A percentile compares a stretch with the other conserved stretches of the same genome.
Evolutionary conservation across 1,140 invertebrate species (phyloP).

Genomic region (Drosophila sturtevanti): DNA sequence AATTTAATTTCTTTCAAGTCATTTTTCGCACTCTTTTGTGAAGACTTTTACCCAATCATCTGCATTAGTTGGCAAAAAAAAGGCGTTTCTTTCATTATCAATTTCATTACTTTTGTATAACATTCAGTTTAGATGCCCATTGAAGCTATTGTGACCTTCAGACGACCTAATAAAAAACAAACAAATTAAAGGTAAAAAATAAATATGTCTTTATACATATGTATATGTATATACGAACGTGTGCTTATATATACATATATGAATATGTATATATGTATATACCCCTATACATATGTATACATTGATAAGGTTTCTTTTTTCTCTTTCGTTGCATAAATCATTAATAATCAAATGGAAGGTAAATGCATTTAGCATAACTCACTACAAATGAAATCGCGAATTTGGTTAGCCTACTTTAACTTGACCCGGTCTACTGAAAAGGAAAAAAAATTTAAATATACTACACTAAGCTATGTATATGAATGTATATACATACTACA

Average conservation of each 20-base stretch:
- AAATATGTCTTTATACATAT: not conserved
- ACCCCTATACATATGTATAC: not conserved
- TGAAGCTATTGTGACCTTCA: conserved; percentile 11
- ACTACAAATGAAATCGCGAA: conserved; percentile 62
- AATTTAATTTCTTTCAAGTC: conserved; percentile 19
- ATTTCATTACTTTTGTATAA: conserved; percentile 17
- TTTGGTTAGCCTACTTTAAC: conserved; percentile 68
- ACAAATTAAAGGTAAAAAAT: not conserved
- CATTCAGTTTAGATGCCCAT: conserved; percentile 7
- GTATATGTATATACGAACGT: not conserved
- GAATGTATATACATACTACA: not conserved
- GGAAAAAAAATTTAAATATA: not conserved
- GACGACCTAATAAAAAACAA: conserved; percentile 10
- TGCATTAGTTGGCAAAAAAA: conserved; percentile 53
- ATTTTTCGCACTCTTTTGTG: conserved; percentile 18
- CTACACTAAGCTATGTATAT: too few relatives aligned
- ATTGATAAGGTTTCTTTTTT: conserved; percentile 18
- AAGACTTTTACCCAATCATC: conserved; percentile 56
- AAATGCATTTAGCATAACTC: conserved; percentile 58
- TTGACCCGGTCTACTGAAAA: not conserved
- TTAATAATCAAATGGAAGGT: conserved; percentile 51
- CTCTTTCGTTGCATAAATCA: conserved; percentile 22
- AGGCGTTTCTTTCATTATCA: conserved; percentile 6
- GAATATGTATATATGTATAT: not conserved
- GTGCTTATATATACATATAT: not conserved